A percentile compares a stretch with the other conserved stretches of the same genome.
These are phyloP conservation scores for Amorpha juglandis DNA, from an alignment of 2,888 invertebrate species.

Conservation along the genomic window DNA sequence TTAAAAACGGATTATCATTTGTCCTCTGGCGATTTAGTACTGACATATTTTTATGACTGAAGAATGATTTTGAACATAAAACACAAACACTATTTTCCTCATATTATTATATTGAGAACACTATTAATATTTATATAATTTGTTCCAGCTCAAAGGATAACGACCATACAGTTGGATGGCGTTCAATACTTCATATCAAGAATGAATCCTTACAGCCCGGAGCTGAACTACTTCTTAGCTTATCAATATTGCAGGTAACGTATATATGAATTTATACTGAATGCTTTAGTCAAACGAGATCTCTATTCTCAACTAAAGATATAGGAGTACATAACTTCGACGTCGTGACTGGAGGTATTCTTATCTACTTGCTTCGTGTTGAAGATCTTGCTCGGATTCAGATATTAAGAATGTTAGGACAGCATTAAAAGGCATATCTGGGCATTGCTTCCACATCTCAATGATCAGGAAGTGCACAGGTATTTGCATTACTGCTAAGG, in stretches of 20 bases:
- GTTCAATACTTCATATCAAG: constrained; percentile 93
- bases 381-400: constrained; percentile 45
- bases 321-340: constrained; percentile 29
- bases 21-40: not conserved
- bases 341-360: constrained; percentile 72
- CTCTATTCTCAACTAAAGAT: constrained; percentile 33
- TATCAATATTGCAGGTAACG: constrained; percentile 91
- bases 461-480: constrained; percentile 71
- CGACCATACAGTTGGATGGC: constrained; percentile 93
- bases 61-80: not conserved
- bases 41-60: not conserved
- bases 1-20: constrained; percentile 3
- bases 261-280: too few relatives aligned
- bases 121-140: constrained; percentile 32
- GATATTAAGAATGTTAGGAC: constrained; percentile 2
- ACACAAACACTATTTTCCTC: not conserved
- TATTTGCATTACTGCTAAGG: constrained; percentile 77
- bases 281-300: constrained; percentile 30
- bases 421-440: constrained; percentile 67
- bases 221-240: constrained; percentile 93
- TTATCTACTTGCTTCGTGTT: constrained; percentile 71
- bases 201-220: constrained; percentile 94
- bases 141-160: constrained; percentile 92
- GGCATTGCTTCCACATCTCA: constrained; percentile 53
- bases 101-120: not conserved